Percentiles rank a stretch among this genome's conserved stretches.
phyloP scores from a whole-genome alignment of 2,113 vertebrate species.

The Gopherus evgoodei region DNA sequence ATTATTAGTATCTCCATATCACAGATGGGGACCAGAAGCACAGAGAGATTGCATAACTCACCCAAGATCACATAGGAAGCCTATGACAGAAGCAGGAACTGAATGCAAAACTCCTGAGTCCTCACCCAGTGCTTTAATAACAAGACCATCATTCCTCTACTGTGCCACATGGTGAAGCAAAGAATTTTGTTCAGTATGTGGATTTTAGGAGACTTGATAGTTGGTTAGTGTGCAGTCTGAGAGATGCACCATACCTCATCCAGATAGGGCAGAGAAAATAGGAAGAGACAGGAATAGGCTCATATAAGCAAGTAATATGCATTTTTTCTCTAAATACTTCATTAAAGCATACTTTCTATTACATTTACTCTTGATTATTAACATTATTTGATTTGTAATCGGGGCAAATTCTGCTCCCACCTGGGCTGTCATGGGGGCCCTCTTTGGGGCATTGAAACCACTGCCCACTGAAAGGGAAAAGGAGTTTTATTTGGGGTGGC shows the following conservation, averaged over 20 bases:
- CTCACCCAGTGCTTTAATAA: background rate
- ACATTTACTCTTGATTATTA: background rate
- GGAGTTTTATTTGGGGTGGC: background rate
- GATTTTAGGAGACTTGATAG: background rate
- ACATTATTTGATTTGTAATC: background rate
- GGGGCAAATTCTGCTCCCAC: background rate
- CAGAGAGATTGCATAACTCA: background rate
- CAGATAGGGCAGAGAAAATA: background rate
- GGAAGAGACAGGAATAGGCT: background rate
- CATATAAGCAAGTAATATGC: background rate
- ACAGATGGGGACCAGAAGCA: background rate
- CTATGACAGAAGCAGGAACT: background rate
- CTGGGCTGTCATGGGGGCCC: background rate
- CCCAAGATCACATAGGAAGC: background rate
- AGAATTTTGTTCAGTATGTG: background rate
- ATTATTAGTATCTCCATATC: background rate
- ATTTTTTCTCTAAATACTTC: background rate
- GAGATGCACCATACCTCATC: background rate
- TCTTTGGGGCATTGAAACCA: background rate
- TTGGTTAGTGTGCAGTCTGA: background rate
- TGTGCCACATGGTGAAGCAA: conserved; percentile 25
- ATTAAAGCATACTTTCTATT: background rate
- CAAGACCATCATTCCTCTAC: background rate
- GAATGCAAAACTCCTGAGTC: background rate
- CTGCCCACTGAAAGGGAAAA: background rate